A percentile compares a stretch with the other conserved stretches of the same genome.
Conservation (phyloP, 1,140 invertebrate species). For the Cotesia vestalis region DNA sequence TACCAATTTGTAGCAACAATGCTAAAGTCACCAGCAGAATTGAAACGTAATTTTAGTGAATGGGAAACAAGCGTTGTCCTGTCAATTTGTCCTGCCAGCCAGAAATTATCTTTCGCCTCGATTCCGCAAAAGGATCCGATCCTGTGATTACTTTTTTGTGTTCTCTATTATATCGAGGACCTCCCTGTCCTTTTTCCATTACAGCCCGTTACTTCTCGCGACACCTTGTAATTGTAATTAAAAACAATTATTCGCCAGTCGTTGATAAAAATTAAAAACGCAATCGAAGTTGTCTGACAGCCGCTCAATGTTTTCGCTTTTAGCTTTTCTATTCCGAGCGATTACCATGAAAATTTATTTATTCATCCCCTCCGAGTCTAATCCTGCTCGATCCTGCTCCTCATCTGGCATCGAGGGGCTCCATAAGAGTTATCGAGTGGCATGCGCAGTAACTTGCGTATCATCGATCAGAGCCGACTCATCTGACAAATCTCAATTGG, state of each 20-base stretch:
- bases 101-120: constrained; percentile 58
- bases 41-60: constrained; percentile 65
- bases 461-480: constrained; percentile 7
- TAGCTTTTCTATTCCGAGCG: no score
- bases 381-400: no score
- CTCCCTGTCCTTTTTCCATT: background rate
- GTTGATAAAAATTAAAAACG: no score
- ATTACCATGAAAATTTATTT: no score
- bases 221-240: no score
- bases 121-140: constrained; percentile 13
- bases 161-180: background rate
- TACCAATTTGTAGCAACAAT: constrained; percentile 66
- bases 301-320: no score
- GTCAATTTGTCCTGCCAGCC: constrained; percentile 63
- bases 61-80: constrained; percentile 60
- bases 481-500: background rate
- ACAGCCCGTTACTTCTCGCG: no score
- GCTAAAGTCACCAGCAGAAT: constrained; percentile 65
- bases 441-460: constrained; percentile 14
- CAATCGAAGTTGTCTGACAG: no score
- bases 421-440: background rate
- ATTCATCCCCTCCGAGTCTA: no score
- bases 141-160: constrained; percentile 15
- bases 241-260: no score
- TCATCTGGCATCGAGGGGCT: background rate